Evolutionary conservation across 2,113 vertebrate genomes (phyloP), one percentile per base, ranked within the genome.

Genomic region (Haliaeetus leucogaster): DNA sequence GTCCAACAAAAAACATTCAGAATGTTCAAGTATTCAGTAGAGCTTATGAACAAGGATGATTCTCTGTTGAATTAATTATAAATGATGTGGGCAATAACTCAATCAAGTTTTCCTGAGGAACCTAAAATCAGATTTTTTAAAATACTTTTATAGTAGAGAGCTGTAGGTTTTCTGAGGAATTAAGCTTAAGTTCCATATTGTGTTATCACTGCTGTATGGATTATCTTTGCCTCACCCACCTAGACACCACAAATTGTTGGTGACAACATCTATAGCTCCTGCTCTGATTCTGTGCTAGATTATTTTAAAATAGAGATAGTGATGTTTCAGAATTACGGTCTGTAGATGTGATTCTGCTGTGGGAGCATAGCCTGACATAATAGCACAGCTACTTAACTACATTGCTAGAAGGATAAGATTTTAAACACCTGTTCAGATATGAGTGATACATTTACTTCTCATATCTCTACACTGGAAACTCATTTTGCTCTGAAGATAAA

Each of bases 181-280:
- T 82, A 73, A 80, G 27, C 53, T 52, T 9, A 86, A 82, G 19
- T 95, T 96, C 95, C 81, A 73, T 72, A 81, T 40, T 92, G 53
- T 86, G 86, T 94, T 95, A 94, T 95, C 81, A 50, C 53, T 81
- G 73, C 92, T 85, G 82, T 92, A 93, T 91, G 87, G 85, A 58
- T 94, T 96, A 92, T 95, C 77, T 95, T 93, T 95, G 79, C 85
- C 58, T 94, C 91, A 89, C 73, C 90, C 91, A 92, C 50, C 61
- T 78, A 89, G 93, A 90, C 71, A 80, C 63, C 76, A 93, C 80
- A 87, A 94, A 82, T 90, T 86, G 85, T 55, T 70, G 90, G 50
- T 88, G 83, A 82, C 93, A 84, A 63, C 34, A 17, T 85, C 74
- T 81, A 45, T 55, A 78, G 73, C 85, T 93, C 72, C 86, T 71